phyloP scores from a whole-genome alignment of 1,140 invertebrate genomes.

The Hydropsyche tenuis region DNA sequence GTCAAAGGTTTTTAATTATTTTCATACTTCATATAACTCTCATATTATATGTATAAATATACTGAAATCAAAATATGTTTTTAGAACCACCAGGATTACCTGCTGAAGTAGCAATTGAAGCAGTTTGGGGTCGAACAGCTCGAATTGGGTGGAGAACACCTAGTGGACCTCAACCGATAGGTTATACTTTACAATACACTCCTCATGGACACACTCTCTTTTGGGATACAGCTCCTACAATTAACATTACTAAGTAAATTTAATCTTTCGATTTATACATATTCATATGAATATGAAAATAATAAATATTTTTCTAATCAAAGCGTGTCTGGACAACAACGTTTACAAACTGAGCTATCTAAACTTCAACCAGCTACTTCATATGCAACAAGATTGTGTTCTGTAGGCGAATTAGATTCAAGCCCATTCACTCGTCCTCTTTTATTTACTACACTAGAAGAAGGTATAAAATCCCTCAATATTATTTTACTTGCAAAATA shows the following conservation, averaged over 20 bases:
- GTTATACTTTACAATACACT: constrained; percentile 39
- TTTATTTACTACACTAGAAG: constrained; percentile 75
- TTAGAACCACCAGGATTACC: constrained; percentile 41
- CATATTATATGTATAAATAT: too few species aligned
- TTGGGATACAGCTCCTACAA: constrained; percentile 37
- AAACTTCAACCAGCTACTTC: constrained; percentile 50
- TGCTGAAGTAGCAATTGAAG: constrained; percentile 37
- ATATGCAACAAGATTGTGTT: constrained; percentile 73
- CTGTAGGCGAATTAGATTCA: constrained; percentile 74
- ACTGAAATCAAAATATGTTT: too few species aligned
- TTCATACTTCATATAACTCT: background rate
- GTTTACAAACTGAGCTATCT: constrained; percentile 35
- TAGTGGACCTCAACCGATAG: constrained; percentile 28
- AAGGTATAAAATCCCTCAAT: constrained; percentile 60
- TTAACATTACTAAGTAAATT: constrained; percentile 37
- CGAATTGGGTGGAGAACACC: constrained; percentile 39
- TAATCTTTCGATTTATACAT: background rate
- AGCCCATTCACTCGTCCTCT: constrained; percentile 72
- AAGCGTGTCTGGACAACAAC: constrained; percentile 30
- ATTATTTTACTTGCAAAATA: background rate
- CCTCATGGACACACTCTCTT: constrained; percentile 35
- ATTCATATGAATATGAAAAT: background rate
- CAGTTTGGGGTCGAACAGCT: constrained; percentile 32
- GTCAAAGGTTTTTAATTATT: constrained; percentile 70
- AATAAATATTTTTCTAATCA: background rate